These are phyloP conservation scores for Apotomis turbidana DNA, from an alignment of 2,888 invertebrate species.

Conservation along the genomic window DNA sequence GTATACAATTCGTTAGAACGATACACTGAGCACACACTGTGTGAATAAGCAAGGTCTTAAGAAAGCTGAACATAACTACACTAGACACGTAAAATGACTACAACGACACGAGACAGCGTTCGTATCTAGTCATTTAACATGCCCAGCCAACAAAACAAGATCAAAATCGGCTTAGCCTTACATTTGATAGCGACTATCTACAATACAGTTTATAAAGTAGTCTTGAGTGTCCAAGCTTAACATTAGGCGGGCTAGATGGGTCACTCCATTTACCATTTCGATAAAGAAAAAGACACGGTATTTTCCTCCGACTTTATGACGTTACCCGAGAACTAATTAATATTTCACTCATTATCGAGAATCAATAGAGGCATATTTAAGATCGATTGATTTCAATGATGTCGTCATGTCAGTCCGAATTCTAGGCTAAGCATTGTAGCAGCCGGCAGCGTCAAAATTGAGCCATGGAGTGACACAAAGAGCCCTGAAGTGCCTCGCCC, in stretches of 20 bases:
- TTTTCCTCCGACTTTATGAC: not conserved
- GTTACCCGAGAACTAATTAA: too few relatives aligned
- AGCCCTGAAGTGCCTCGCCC: not conserved
- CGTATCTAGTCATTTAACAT: constrained; percentile 5
- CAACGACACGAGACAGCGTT: not conserved
- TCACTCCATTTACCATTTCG: constrained; percentile 15
- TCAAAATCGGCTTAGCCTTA: constrained; percentile 22
- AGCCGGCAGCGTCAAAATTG: too few relatives aligned
- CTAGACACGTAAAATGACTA: constrained; percentile 16
- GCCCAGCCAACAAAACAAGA: constrained; percentile 1
- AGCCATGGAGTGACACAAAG: constrained; percentile 15
- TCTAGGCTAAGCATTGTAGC: too few relatives aligned
- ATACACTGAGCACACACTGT: constrained; percentile 36
- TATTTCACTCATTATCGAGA: too few relatives aligned
- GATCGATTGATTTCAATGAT: too few relatives aligned
- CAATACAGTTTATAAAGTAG: constrained; percentile 42
- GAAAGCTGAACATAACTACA: constrained; percentile 28
- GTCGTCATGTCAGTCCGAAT: too few relatives aligned
- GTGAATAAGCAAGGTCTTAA: constrained; percentile 32
- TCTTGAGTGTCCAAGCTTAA: constrained; percentile 47
- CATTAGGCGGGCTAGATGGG: constrained; percentile 37
- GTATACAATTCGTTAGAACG: constrained; percentile 39
- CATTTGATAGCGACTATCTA: constrained; percentile 42
- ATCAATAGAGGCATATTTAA: too few relatives aligned
- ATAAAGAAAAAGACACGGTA: not conserved